A percentile compares a stretch with the other conserved stretches of the same genome.
Conservation (phyloP, 1,140 invertebrate genomes). For the Chelonus insularis region DNA sequence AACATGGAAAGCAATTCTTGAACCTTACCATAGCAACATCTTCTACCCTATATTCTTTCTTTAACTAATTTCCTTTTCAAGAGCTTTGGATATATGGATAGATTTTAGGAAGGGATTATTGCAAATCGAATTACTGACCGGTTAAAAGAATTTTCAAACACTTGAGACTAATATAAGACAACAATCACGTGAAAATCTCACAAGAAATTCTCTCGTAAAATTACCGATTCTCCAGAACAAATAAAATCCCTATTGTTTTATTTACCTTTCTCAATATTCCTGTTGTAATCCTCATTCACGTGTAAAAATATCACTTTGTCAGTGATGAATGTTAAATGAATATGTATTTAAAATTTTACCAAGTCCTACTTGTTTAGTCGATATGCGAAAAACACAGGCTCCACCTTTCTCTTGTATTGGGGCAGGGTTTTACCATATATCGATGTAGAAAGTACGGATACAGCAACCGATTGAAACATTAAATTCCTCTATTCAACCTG, state of each 20-base stretch:
- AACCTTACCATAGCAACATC: constrained; percentile 3
- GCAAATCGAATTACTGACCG: constrained; percentile 4
- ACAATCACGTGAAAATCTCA: background rate
- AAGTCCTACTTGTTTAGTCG: background rate
- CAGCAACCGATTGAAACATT: constrained; percentile 3
- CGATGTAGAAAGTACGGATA: constrained; percentile 1
- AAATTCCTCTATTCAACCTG: background rate
- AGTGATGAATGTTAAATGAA: constrained; percentile 2
- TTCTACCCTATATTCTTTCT: constrained; percentile 19
- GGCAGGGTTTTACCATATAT: background rate
- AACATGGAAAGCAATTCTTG: constrained; percentile 23
- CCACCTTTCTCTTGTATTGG: constrained; percentile 8
- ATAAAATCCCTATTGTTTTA: background rate
- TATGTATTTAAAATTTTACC: background rate
- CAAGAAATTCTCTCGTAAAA: background rate
- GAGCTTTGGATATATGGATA: too few relatives aligned
- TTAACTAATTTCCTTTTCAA: constrained; percentile 18
- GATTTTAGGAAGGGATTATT: background rate
- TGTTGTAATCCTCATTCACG: background rate
- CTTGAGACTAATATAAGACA: background rate
- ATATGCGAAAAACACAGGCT: background rate
- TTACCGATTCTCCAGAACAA: background rate
- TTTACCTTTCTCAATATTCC: background rate
- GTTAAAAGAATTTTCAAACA: too few relatives aligned
- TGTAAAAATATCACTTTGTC: constrained; percentile 10